phyloP scores from a whole-genome alignment of 1,140 invertebrate species.

The Bemisia tabaci region DNA sequence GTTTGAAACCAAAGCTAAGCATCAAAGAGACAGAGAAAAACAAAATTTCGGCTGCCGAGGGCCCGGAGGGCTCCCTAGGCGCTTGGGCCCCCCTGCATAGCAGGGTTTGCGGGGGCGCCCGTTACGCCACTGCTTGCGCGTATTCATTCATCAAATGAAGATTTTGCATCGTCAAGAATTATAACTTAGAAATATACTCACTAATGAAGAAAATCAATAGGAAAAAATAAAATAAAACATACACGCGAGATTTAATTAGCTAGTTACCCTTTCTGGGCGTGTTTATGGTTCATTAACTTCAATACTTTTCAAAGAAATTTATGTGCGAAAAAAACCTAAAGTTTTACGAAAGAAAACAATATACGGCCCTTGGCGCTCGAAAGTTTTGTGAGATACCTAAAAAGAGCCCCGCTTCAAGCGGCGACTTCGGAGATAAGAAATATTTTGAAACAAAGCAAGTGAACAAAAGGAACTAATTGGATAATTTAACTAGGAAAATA shows the following conservation, averaged over 20 bases:
- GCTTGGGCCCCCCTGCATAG: too few species aligned
- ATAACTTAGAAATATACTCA: too few species aligned
- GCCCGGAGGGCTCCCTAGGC: too few species aligned
- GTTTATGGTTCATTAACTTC: not conserved
- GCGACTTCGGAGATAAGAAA: not conserved
- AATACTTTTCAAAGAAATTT: not conserved
- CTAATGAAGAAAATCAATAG: too few species aligned
- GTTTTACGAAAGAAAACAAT: not conserved
- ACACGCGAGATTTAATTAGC: not conserved
- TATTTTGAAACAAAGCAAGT: not conserved
- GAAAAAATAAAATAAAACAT: too few species aligned
- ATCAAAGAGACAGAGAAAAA: too few species aligned
- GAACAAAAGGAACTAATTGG: not conserved
- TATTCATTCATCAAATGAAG: too few species aligned
- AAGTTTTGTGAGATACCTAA: not conserved
- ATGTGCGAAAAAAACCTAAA: not conserved
- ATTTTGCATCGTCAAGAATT: too few species aligned
- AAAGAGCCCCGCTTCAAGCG: not conserved
- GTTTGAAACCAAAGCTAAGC: too few species aligned
- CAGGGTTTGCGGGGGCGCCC: too few species aligned
- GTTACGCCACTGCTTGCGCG: too few species aligned
- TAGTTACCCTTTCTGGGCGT: not conserved
- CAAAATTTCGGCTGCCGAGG: too few species aligned
- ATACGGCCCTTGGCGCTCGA: not conserved
- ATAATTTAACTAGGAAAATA: not conserved